A percentile compares a stretch with the other conserved stretches of the same genome.
Conservation (phyloP, 2,888 invertebrate species). For the Thyatira batis region DNA sequence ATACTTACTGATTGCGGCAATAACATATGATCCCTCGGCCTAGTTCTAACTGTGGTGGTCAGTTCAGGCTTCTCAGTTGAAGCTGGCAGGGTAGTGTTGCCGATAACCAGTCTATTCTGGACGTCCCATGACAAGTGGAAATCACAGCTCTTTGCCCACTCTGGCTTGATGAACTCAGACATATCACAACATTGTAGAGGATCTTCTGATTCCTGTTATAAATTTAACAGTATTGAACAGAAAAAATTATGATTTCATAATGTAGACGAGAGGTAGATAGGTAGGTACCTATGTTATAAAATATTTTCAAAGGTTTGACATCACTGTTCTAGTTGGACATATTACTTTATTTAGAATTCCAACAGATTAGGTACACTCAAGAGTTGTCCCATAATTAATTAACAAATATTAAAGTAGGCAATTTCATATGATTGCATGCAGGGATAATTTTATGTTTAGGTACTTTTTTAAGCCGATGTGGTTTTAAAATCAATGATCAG, state of each 20-base stretch:
- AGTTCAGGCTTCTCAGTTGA: neutral
- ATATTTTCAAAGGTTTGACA: no score
- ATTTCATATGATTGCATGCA: no score
- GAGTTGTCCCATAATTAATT: no score
- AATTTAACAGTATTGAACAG: no score
- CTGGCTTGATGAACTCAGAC: constrained; percentile 50
- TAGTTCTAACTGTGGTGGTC: constrained; percentile 26
- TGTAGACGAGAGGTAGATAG: no score
- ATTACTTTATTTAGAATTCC: no score
- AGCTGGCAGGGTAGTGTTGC: constrained; percentile 11
- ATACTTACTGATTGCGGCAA: constrained; percentile 60
- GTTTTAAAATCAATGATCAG: no score
- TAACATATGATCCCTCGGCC: constrained; percentile 50
- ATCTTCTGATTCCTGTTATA: neutral
- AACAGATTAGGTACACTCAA: no score
- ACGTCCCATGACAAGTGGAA: constrained; percentile 55
- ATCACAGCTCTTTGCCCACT: constrained; percentile 56
- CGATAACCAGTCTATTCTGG: constrained; percentile 43
- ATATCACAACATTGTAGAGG: constrained; percentile 65
- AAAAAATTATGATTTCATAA: neutral
- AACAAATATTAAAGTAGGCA: no score
- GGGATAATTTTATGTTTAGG: no score
- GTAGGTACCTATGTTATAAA: neutral
- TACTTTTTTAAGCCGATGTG: no score
- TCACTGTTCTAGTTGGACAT: no score